Evolutionary conservation across 2,888 invertebrate species (phyloP), one percentile per base, ranked within the genome.

Genomic region (Microctonus brassicae): DNA sequence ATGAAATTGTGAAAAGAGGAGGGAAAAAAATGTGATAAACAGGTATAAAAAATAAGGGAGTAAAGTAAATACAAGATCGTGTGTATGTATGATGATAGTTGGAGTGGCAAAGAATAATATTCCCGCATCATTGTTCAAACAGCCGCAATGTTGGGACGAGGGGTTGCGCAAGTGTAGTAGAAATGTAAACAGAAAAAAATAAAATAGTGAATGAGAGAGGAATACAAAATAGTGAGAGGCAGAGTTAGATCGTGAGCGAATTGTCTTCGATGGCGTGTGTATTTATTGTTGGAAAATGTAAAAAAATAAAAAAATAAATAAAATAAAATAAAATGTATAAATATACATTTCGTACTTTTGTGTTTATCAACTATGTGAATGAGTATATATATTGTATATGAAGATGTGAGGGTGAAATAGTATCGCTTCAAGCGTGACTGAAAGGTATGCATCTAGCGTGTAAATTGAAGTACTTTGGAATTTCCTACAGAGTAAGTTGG

Each of bases 31-130:
- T 29, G n/a, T 9, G 42, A 65, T 65, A 58, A 64, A 65, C 7
- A 47, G 17, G 20, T 47, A 20, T 17, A 17, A 9, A 47, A 7
- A 17, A 17, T n/a, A n/a, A n/a, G n/a, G 47, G 17, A n/a, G 17
- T 20, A 47, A 47, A 47, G 20, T 47, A 47, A 47, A 47, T 47
- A 47, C 5, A 17, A 47, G 20, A 47, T 47, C 47, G 6, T 6
- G 9, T 20, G 17, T 52, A 17, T 13, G 24, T 34, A 24, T 39
- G 55, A 13, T 29, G 7, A 26, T 63, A 42, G 60, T 47, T 57
- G 34, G 36, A 29, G 73, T 69, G 69, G 64, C 26, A n/a, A 74
- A 72, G 77, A 77, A 79, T 78, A 79, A 79, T 81, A 79, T 78
- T 80, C 78, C 6, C 47, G 73, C 65, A 70, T 74, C 72, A 63